phyloP scores from a whole-genome alignment of 2,888 invertebrate genomes.

The Nebria salina region DNA sequence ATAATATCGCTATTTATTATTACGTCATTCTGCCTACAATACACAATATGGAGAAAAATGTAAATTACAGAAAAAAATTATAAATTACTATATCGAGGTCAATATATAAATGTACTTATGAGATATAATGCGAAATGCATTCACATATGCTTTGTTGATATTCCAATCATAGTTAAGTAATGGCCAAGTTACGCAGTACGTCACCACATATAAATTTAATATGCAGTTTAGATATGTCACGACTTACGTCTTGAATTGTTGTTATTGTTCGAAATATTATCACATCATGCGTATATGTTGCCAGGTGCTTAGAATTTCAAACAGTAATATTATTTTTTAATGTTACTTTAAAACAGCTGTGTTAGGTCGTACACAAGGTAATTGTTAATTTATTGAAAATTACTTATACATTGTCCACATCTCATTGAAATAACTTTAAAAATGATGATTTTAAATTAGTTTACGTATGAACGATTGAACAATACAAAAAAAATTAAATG shows the following conservation, averaged over 20 bases:
- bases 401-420: no score
- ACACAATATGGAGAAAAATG: background rate
- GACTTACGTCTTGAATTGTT: background rate
- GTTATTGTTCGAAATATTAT: background rate
- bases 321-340: background rate
- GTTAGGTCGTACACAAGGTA: conserved; percentile 4
- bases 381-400: background rate
- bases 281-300: no score
- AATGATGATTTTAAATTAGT: no score
- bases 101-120: background rate
- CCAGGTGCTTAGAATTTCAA: no score
- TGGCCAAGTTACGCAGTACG: conserved; percentile 2
- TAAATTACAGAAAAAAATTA: background rate
- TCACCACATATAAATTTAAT: background rate
- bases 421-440: no score
- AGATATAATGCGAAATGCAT: conserved; percentile 11
- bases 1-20: background rate
- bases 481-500: background rate
- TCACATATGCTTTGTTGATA: conserved; percentile 11
- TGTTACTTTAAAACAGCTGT: background rate
- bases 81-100: conserved; percentile 18
- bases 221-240: background rate
- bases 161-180: background rate
- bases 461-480: background rate
- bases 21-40: background rate